Percentiles rank a stretch among this genome's conserved stretches.
Evolutionary conservation across 2,888 invertebrate genomes (phyloP).

Genomic region (Meta bourneti): DNA sequence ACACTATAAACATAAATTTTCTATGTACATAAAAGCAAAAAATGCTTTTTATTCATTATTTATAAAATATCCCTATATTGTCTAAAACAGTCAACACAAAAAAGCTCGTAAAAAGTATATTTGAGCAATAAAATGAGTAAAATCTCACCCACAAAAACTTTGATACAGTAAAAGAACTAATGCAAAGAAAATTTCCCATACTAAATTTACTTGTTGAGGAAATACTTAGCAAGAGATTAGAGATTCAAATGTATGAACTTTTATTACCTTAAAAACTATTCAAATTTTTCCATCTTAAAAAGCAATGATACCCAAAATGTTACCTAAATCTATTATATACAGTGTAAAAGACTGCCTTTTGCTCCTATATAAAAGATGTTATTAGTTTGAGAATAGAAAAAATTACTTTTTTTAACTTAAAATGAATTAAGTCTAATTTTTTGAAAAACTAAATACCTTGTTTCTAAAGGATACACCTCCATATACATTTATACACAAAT

Average conservation of each 20-base stretch:
- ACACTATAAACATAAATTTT: slow-evolving; percentile 7
- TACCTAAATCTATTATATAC: no score
- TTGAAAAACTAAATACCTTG: no score
- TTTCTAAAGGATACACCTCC: no score
- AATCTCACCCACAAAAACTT: slow-evolving; percentile 14
- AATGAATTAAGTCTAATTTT: no score
- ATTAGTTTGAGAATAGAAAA: no score
- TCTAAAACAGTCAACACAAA: slow-evolving; percentile 44
- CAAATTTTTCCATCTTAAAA: no score
- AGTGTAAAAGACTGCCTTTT: no score
- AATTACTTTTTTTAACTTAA: no score
- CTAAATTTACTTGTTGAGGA: no score
- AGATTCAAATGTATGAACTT: not conserved
- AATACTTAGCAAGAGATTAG: not conserved
- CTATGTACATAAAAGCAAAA: slow-evolving; percentile 29
- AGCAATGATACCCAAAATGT: not conserved
- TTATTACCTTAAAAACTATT: no score
- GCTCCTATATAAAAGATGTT: no score
- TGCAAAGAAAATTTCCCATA: not conserved
- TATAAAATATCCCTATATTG: slow-evolving; percentile 8
- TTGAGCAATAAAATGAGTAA: slow-evolving; percentile 49
- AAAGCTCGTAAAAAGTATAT: slow-evolving; percentile 54
- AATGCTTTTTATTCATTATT: not conserved
- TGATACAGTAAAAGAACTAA: not conserved
- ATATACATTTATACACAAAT: no score